phyloP scores from a whole-genome alignment of 2,888 invertebrate genomes.

The Mystacides longicornis region DNA sequence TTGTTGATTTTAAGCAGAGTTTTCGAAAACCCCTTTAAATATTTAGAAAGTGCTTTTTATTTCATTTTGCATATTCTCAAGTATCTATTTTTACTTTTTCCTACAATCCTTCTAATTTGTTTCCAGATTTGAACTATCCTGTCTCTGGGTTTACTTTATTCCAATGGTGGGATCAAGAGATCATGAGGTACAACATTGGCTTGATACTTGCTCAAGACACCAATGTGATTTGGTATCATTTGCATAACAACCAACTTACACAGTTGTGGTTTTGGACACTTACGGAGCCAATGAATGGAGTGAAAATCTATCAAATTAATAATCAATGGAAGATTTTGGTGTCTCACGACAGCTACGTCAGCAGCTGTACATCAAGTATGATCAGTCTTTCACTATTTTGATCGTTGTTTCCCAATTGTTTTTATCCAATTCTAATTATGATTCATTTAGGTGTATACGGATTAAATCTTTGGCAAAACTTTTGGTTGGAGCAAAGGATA shows the following conservation, averaged over 20 bases:
- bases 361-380: not conserved
- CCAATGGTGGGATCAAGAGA: conserved; percentile 21
- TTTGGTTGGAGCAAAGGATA: conserved; percentile 21
- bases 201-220: conserved; percentile 15
- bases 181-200: conserved; percentile 10
- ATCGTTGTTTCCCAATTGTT: too few relatives aligned
- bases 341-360: conserved; percentile 1
- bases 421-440: too few relatives aligned
- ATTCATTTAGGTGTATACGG: conserved; percentile 21
- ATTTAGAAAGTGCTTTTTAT: too few relatives aligned
- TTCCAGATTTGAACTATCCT: conserved; percentile 18
- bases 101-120: not conserved
- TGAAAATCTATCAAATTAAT: conserved; percentile 13
- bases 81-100: too few relatives aligned
- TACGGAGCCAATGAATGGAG: conserved; percentile 9
- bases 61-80: too few relatives aligned
- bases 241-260: conserved; percentile 14
- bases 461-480: conserved; percentile 21
- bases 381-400: conserved; percentile 10
- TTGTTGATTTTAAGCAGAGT: too few relatives aligned
- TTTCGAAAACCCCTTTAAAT: too few relatives aligned
- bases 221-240: not conserved
- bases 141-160: conserved; percentile 17
- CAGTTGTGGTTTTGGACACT: conserved; percentile 20
- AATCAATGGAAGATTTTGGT: conserved; percentile 20